Conservation (phyloP, 2,797 vertebrate genomes). For the Melanotaenia parkinsoni region DNA sequence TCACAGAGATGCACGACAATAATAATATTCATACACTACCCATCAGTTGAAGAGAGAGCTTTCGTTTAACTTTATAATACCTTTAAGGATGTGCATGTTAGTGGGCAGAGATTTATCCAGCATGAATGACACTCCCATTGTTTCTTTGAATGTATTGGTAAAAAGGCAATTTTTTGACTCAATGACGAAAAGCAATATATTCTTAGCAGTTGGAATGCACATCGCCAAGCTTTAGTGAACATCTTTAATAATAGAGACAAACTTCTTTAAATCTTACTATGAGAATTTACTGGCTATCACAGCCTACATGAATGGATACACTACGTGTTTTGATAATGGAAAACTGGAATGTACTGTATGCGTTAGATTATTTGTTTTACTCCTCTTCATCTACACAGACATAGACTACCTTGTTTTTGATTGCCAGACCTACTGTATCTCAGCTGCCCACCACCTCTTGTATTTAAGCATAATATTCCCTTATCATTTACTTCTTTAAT, state of each 20-base stretch:
- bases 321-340: slow-evolving; percentile 36
- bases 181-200: slow-evolving; percentile 8
- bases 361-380: slow-evolving; percentile 50
- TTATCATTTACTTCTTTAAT: slow-evolving; percentile 69
- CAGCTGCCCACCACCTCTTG: background rate
- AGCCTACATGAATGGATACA: slow-evolving; percentile 24
- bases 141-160: slow-evolving; percentile 28
- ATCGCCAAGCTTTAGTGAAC: background rate
- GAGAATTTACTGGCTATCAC: background rate
- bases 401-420: slow-evolving; percentile 23
- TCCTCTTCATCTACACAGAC: slow-evolving; percentile 4
- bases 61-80: slow-evolving; percentile 71
- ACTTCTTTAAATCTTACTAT: slow-evolving; percentile 2
- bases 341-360: background rate
- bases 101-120: slow-evolving; percentile 44
- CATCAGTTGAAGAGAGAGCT: slow-evolving; percentile 50
- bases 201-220: background rate
- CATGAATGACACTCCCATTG: slow-evolving; percentile 42
- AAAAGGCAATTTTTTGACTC: slow-evolving; percentile 28
- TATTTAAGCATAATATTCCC: slow-evolving; percentile 28
- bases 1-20: slow-evolving; percentile 72
- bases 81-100: slow-evolving; percentile 63
- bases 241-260: background rate
- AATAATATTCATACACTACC: slow-evolving; percentile 76
- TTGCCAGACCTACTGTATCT: slow-evolving; percentile 22